phyloP scores from a whole-genome alignment of 2,113 vertebrate species.

The Platysternon megacephalum region DNA sequence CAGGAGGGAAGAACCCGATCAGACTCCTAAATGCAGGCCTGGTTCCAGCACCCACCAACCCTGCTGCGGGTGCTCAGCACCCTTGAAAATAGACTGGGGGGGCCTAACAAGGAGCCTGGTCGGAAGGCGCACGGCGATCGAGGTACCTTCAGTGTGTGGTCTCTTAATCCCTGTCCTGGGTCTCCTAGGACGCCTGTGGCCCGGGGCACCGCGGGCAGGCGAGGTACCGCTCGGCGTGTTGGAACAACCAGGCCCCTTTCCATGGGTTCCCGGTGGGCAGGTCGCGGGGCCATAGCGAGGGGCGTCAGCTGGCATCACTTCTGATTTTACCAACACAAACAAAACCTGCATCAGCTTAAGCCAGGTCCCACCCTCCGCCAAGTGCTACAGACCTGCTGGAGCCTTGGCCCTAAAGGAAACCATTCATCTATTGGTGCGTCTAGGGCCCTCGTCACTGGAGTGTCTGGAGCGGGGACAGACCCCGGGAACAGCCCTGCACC shows the following conservation, averaged over 20 bases:
- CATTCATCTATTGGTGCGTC: background rate
- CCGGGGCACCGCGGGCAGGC: fast-evolving
- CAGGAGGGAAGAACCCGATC: background rate
- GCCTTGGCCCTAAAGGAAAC: background rate
- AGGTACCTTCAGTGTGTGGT: background rate
- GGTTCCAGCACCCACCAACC: background rate
- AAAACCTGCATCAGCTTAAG: fast-evolving
- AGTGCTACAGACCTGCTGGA: too few species aligned
- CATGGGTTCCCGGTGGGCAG: background rate
- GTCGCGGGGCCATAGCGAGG: background rate
- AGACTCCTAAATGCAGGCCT: background rate
- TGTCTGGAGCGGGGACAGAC: background rate
- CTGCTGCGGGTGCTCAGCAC: background rate
- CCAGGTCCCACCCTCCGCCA: background rate
- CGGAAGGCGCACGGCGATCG: too few species aligned
- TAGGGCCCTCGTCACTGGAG: background rate
- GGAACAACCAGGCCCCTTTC: fast-evolving
- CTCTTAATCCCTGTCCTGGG: background rate
- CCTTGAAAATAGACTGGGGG: background rate
- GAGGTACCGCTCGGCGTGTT: background rate
- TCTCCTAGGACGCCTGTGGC: background rate
- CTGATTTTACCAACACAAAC: background rate
- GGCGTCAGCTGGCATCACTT: background rate
- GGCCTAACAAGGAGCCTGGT: fast-evolving
- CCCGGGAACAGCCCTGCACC: background rate